Conservation (phyloP, 2,113 vertebrate species). For the Nibea coibor region DNA sequence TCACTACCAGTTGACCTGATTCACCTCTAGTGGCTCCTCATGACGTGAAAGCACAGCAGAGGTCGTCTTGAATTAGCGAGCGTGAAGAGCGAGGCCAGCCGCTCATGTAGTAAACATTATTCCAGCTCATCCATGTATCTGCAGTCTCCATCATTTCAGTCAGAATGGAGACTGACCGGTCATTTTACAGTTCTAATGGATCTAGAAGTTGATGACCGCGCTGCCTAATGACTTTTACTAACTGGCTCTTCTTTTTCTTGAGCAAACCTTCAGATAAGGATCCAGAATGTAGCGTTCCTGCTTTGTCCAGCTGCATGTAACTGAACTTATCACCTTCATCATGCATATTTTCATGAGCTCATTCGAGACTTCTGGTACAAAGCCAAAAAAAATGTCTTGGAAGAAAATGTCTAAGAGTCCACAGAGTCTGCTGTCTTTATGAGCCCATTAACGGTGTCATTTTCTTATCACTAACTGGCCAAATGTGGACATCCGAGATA, state of each 20-base stretch:
- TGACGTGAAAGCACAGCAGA: background rate
- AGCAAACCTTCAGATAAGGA: background rate
- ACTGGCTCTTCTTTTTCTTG: background rate
- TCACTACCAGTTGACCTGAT: background rate
- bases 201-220: background rate
- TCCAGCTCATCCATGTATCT: background rate
- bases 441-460: background rate
- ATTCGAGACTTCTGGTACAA: background rate
- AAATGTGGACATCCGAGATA: background rate
- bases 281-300: background rate
- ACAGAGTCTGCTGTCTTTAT: background rate
- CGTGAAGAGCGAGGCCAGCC: background rate
- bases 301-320: background rate
- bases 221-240: background rate
- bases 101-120: conserved; percentile 18
- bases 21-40: background rate
- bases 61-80: background rate
- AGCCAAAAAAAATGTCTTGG: background rate
- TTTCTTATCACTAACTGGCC: background rate
- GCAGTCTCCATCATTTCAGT: conserved; percentile 5
- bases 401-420: background rate
- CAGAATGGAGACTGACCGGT: background rate
- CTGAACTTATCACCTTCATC: background rate
- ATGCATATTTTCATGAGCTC: background rate
- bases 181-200: background rate